Evolutionary conservation across 2,888 invertebrate genomes (phyloP).

Genomic region (Baccha elongata): DNA sequence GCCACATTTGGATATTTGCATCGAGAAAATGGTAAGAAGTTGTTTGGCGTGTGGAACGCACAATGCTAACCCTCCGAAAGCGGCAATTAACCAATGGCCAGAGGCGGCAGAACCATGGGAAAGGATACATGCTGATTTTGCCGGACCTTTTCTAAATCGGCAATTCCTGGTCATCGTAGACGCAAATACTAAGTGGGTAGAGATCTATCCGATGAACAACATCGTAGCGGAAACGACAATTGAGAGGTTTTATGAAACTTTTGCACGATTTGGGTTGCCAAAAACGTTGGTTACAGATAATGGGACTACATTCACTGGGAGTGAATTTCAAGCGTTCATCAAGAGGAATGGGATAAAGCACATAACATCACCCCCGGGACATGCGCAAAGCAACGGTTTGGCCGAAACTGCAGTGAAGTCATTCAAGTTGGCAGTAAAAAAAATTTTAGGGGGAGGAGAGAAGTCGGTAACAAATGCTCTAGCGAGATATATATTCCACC

Average conservation of each 20-base stretch:
- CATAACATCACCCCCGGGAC: slow-evolving; percentile 14
- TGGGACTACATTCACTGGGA: slow-evolving; percentile 17
- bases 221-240: background rate
- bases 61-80: slow-evolving; percentile 5
- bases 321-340: slow-evolving; percentile 9
- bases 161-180: no score
- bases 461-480: slow-evolving; percentile 7
- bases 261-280: slow-evolving; percentile 27
- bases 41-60: background rate
- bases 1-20: no score
- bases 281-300: slow-evolving; percentile 25
- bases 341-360: slow-evolving; percentile 16
- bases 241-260: slow-evolving; percentile 18
- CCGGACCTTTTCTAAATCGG: no score
- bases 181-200: slow-evolving; percentile 13
- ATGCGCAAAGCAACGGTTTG: slow-evolving; percentile 22
- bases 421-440: background rate
- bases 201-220: slow-evolving; percentile 13
- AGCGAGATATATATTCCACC: slow-evolving; percentile 10
- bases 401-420: slow-evolving; percentile 18
- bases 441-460: background rate
- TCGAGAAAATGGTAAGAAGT: slow-evolving; percentile 11
- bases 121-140: no score
- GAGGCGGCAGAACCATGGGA: no score
- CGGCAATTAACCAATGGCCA: background rate